Evolutionary conservation across 2,797 vertebrate species (phyloP), one percentile per base, ranked within the genome.

Genomic region (Chaenodraco wilsoni): DNA sequence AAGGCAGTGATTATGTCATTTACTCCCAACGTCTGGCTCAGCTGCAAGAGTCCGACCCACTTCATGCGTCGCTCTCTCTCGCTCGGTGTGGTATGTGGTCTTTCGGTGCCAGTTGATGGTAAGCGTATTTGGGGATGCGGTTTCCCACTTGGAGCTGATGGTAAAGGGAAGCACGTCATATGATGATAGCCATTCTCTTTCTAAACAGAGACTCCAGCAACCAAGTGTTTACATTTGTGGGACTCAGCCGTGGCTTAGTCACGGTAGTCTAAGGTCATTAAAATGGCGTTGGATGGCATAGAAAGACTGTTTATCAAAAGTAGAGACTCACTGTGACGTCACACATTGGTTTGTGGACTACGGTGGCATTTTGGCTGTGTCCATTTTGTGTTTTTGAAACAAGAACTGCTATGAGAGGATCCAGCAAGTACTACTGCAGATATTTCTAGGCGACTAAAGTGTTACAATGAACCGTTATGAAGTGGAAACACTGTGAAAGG

Each of bases 1-100:
- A 90, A 91, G 88, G 65, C 86, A 70, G 78, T 87, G 78, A 91
- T 94, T 92, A 93, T 93, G 91, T 92, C 88, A 92, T 92, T 92
- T 89, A 84, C 82, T 87, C 81, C 74, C 79, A 78, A 61, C 16
- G 84, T 86, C 81, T 87, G 84, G 84, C 79, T 82, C 62, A 44
- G 75, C 64, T 68, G 72, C 59, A 69, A 75, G 66, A 84, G 78
- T 75, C 83, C 83, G 86, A 86, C 83, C 82, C 69, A 72, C 75
- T 87, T 79, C 82, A 68, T 75, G 64, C 56, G 55, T 73, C 13
- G 71, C 84, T 79, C 76, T 59, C 76, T 81, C 76, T 79, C 70
- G 50, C 82, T 76, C 64, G 8, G 48, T 79, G 85, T 73, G 90
- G 88, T 74, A 78, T 89, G 89, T 72, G 89, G 88, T 84, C 85